Evolutionary conservation across 1,140 invertebrate species (phyloP).

Genomic region (Lordiphosa clarofinis): DNA sequence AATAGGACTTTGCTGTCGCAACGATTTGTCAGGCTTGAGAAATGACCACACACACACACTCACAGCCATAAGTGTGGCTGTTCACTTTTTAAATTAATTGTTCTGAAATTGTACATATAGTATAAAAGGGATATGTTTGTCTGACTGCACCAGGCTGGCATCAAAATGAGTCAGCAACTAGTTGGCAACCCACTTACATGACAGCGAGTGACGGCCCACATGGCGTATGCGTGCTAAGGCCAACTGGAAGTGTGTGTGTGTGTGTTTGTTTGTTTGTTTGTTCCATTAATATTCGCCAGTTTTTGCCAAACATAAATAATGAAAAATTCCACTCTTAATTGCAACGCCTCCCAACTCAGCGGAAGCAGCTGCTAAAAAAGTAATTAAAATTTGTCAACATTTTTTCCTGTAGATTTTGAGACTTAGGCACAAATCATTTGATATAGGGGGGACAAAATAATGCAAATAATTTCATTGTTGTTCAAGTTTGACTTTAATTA

Average conservation of each 20-base stretch:
- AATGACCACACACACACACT: conserved; percentile 37
- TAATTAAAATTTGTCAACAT: conserved; percentile 77
- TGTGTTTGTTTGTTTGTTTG: conserved; percentile 1
- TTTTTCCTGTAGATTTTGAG: conserved; percentile 25
- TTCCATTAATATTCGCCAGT: conserved; percentile 42
- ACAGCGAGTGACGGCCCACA: conserved; percentile 64
- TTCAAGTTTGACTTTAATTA: conserved; percentile 18
- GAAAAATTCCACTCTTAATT: conserved; percentile 72
- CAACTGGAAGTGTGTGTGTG: conserved; percentile 30
- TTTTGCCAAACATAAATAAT: conserved; percentile 63
- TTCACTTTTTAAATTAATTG: conserved; percentile 55
- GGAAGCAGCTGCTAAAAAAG: conserved; percentile 54
- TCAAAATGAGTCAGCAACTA: conserved; percentile 14
- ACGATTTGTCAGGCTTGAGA: conserved; percentile 67
- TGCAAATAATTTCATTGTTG: conserved; percentile 24
- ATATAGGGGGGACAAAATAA: too few relatives aligned
- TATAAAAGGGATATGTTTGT: conserved; percentile 7
- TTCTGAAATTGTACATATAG: conserved; percentile 31
- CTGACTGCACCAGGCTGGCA: conserved; percentile 6
- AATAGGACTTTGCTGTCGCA: conserved; percentile 8
- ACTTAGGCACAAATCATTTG: conserved; percentile 25
- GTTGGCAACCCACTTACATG: conserved; percentile 57
- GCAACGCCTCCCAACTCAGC: conserved; percentile 50
- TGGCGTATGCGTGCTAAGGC: conserved; percentile 67
- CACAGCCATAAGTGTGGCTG: conserved; percentile 41